phyloP scores from a whole-genome alignment of 2,888 invertebrate species.

The Dorcus parallelipipedus region DNA sequence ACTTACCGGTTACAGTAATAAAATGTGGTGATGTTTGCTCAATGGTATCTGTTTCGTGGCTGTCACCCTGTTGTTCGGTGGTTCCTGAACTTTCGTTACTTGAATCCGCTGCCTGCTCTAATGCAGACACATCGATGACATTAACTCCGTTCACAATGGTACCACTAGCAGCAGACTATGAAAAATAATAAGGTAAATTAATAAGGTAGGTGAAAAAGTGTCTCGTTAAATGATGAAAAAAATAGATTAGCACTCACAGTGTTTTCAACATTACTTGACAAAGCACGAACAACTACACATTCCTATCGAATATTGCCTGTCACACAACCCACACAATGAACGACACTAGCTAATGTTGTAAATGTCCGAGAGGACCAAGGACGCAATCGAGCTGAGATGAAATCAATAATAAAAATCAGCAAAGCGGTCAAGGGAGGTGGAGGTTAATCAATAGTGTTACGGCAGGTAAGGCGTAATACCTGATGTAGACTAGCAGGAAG shows the following conservation, averaged over 20 bases:
- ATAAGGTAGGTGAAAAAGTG: conserved; percentile 6
- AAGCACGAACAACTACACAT: no score
- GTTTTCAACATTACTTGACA: no score
- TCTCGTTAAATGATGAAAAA: no score
- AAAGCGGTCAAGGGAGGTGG: conserved; percentile 7
- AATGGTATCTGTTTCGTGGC: conserved; percentile 53
- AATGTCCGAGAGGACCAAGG: background rate
- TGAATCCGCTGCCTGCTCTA: conserved; percentile 57
- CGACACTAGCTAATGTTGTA: no score
- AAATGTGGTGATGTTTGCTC: conserved; percentile 56
- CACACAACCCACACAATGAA: no score
- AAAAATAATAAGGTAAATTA: conserved; percentile 15
- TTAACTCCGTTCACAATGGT: conserved; percentile 47
- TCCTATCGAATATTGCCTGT: no score
- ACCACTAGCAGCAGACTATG: conserved; percentile 35
- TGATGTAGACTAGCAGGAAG: conserved; percentile 51
- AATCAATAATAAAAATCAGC: conserved; percentile 16
- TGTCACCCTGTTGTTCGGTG: conserved; percentile 51
- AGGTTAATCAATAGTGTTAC: conserved; percentile 2
- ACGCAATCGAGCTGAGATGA: background rate
- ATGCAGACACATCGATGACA: conserved; percentile 49
- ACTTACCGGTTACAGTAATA: conserved; percentile 70
- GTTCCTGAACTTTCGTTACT: conserved; percentile 57
- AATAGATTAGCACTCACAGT: no score
- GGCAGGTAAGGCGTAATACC: conserved; percentile 37